Evolutionary conservation across 2,113 vertebrate species (phyloP).

Genomic region (Rhinichthys klamathensis): DNA sequence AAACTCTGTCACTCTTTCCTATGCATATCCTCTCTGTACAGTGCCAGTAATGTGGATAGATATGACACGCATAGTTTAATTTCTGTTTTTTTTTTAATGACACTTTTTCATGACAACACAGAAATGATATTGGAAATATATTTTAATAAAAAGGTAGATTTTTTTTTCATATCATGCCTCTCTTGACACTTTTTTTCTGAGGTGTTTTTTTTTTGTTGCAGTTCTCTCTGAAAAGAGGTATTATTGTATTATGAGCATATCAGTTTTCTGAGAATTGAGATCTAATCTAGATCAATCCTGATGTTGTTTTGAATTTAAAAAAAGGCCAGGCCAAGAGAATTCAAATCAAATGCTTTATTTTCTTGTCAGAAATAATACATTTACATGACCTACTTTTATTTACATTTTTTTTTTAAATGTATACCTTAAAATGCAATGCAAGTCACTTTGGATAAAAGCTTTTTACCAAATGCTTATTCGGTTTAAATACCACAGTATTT

Average conservation of each 20-base stretch:
- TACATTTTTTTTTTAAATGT: neutral
- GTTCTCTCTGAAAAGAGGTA: neutral
- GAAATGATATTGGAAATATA: slow-evolving; percentile 25
- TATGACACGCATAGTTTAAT: neutral
- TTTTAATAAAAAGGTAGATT: slow-evolving; percentile 47
- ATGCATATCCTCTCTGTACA: slow-evolving; percentile 5
- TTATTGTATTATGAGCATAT: neutral
- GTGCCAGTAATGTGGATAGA: neutral
- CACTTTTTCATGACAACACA: neutral
- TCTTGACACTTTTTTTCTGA: slow-evolving; percentile 22
- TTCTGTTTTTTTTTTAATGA: neutral
- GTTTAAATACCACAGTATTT: neutral
- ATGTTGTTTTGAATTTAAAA: neutral
- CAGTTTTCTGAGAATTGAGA: neutral
- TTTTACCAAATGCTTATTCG: neutral
- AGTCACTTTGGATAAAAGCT: neutral
- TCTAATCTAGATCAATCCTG: no score
- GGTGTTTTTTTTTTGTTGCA: neutral
- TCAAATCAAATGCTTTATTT: neutral
- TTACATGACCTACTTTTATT: neutral
- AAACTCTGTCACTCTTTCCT: neutral
- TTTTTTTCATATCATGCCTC: neutral
- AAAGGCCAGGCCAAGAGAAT: neutral
- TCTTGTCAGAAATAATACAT: neutral
- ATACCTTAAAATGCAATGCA: neutral